Evolutionary conservation across 1,140 invertebrate species (phyloP).

Genomic region (Sarcophaga bullata): DNA sequence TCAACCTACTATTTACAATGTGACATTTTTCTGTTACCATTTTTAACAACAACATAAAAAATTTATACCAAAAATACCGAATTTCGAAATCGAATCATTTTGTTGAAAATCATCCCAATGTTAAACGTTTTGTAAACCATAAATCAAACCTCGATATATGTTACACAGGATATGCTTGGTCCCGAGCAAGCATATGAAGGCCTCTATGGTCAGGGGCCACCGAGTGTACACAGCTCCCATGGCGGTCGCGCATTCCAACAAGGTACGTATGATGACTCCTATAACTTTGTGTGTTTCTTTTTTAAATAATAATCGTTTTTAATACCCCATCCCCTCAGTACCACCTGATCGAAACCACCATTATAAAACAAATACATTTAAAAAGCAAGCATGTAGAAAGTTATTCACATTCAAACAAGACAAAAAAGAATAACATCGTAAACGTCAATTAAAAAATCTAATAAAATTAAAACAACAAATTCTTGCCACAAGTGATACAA

Average conservation of each 20-base stretch:
- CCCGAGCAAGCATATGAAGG: constrained; percentile 92
- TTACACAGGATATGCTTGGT: constrained; percentile 84
- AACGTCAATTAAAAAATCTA: too few relatives aligned
- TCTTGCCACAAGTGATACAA: too few relatives aligned
- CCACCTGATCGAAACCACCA: constrained; percentile 1
- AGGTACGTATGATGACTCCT: constrained; percentile 71
- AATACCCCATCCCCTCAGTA: neutral
- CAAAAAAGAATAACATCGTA: neutral
- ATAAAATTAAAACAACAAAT: neutral
- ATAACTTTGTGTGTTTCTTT: constrained; percentile 26
- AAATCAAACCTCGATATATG: constrained; percentile 5
- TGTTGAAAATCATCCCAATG: constrained; percentile 24
- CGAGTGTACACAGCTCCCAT: constrained; percentile 82
- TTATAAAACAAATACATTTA: constrained; percentile 35
- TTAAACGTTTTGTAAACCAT: neutral
- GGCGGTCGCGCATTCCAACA: constrained; percentile 80
- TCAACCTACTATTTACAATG: constrained; percentile 35
- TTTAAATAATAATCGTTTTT: constrained; percentile 28
- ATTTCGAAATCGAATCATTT: constrained; percentile 11
- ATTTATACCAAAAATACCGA: neutral
- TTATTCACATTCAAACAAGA: constrained; percentile 35
- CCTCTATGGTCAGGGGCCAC: constrained; percentile 88
- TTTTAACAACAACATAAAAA: constrained; percentile 25
- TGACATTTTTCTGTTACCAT: constrained; percentile 38
- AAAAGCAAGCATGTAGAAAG: constrained; percentile 41